Evolutionary conservation across 2,797 vertebrate genomes (phyloP).

Genomic region (Eupleurogrammus muticus): DNA sequence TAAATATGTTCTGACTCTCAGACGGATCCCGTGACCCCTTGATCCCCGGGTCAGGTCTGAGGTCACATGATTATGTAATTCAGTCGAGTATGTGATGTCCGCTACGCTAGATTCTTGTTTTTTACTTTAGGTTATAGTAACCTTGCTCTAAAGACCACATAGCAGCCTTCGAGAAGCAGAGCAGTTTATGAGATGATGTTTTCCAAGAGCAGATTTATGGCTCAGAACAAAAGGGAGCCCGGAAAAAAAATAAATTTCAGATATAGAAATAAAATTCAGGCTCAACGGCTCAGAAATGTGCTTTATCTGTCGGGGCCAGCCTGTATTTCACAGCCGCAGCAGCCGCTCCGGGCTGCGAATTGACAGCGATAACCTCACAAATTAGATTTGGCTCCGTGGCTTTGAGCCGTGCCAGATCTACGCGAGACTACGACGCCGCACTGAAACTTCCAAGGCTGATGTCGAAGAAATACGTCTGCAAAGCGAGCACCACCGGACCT

Average conservation of each 20-base stretch:
- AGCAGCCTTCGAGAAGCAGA: constrained; percentile 8
- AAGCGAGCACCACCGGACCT: constrained; percentile 44
- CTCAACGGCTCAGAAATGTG: constrained; percentile 52
- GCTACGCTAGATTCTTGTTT: background rate
- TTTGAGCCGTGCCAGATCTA: constrained; percentile 70
- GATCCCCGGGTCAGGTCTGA: background rate
- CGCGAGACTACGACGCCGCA: constrained; percentile 60
- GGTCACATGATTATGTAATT: background rate
- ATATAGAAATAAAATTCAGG: constrained; percentile 62
- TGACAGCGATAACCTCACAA: constrained; percentile 77
- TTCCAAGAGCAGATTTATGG: constrained; percentile 31
- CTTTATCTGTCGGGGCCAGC: constrained; percentile 68
- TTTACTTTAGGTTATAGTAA: background rate
- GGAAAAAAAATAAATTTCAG: constrained; percentile 56
- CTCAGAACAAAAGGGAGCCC: constrained; percentile 42
- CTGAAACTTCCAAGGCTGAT: constrained; percentile 54
- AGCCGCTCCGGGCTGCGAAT: constrained; percentile 62
- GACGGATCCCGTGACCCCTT: background rate
- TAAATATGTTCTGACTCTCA: too few species aligned
- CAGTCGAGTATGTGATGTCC: background rate
- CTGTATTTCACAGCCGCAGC: constrained; percentile 66
- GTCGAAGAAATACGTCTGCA: constrained; percentile 60
- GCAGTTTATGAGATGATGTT: constrained; percentile 28
- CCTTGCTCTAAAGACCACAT: constrained; percentile 5
- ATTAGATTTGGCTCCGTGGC: constrained; percentile 74